These are phyloP conservation scores for Eleutherodactylus coqui DNA, from an alignment of 2,797 vertebrate species.

Conservation along the genomic window DNA sequence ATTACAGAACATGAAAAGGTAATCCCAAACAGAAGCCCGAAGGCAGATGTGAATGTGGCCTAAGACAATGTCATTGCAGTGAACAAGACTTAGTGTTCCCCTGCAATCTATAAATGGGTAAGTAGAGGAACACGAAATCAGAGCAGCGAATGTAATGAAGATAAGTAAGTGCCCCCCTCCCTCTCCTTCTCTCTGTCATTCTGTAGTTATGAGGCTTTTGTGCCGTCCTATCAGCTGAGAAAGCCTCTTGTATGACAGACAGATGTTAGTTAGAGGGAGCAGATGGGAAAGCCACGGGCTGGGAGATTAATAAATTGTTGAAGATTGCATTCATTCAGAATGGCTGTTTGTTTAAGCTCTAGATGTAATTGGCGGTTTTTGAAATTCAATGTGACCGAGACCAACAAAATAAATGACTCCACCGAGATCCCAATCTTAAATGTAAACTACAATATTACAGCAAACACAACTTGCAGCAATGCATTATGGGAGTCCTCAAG, in stretches of 20 bases:
- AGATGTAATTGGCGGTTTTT: conserved; percentile 50
- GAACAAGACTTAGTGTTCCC: too few relatives aligned
- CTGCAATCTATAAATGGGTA: neutral
- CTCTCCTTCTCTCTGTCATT: neutral
- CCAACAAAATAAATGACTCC: conserved; percentile 38
- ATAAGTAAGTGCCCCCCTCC: neutral
- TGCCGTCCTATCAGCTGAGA: conserved; percentile 40
- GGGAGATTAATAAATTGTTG: conserved; percentile 61
- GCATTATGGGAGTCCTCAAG: neutral
- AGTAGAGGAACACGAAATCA: neutral
- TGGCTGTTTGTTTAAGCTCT: conserved; percentile 50
- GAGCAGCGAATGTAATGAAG: neutral
- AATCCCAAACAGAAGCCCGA: too few relatives aligned
- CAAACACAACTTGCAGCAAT: neutral
- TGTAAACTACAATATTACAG: conserved; percentile 19
- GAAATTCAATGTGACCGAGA: neutral
- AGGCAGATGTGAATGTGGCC: too few relatives aligned
- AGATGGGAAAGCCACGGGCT: conserved; percentile 62
- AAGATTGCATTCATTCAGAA: conserved; percentile 43
- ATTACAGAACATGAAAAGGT: too few relatives aligned
- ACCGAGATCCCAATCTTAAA: neutral
- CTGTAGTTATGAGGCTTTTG: neutral
- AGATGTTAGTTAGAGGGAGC: conserved; percentile 67
- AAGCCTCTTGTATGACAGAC: conserved; percentile 49
- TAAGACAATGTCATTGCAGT: too few relatives aligned